Percentiles rank a stretch among this genome's conserved stretches.
phyloP scores from a whole-genome alignment of 1,140 invertebrate species.

The Theocolax elegans region DNA sequence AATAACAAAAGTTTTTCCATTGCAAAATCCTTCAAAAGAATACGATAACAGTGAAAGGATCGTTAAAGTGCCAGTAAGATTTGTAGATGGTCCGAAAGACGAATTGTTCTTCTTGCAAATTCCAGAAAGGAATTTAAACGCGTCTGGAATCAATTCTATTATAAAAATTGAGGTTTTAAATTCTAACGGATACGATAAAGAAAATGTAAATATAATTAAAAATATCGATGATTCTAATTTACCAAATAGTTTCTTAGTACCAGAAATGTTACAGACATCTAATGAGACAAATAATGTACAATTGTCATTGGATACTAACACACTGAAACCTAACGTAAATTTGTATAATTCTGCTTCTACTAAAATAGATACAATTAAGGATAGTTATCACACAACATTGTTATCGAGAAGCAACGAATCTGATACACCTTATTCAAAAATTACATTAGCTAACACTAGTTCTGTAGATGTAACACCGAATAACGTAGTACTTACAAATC shows the following conservation, averaged over 20 bases:
- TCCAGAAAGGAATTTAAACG: constrained; percentile 45
- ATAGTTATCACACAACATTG: neutral
- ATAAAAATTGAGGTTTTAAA: constrained; percentile 44
- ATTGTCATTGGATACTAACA: neutral
- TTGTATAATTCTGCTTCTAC: neutral
- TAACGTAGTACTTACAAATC: neutral
- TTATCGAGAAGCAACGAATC: neutral
- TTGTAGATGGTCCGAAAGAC: constrained; percentile 46
- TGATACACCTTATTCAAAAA: neutral
- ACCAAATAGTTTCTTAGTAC: neutral
- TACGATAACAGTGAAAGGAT: constrained; percentile 11
- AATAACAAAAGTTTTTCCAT: neutral
- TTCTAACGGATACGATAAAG: neutral
- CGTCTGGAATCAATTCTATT: constrained; percentile 32
- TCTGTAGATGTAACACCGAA: neutral
- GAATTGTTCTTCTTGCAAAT: constrained; percentile 47
- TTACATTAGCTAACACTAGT: neutral
- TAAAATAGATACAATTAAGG: neutral
- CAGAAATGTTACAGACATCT: neutral
- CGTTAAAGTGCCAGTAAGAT: constrained; percentile 43
- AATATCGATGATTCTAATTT: neutral
- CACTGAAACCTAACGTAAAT: neutral
- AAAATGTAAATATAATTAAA: constrained; percentile 5
- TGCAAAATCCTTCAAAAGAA: constrained; percentile 15
- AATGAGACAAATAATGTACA: neutral